Evolutionary conservation across 2,797 vertebrate genomes (phyloP), one percentile per base, ranked within the genome.

Genomic region (Apodemus agrarius): DNA sequence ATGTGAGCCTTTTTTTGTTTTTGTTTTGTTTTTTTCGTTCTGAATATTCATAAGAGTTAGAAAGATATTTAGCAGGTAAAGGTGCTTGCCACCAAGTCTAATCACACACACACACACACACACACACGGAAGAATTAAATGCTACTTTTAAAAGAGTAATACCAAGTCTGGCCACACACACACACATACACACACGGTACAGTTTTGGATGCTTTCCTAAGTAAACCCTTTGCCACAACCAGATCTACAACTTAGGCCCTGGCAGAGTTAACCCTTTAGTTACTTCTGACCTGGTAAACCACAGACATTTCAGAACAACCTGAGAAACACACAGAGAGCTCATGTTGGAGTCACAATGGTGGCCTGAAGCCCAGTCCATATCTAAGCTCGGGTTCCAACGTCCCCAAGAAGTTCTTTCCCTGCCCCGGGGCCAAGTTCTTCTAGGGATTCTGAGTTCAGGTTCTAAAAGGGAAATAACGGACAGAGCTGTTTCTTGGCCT

Each of bases 301-400:
- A 91, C 88, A 96, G 67, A 93, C 87, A 95, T 94, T 93, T 85
- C 93, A 81, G 57, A 69, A 87, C 63, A 69, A 34, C 82, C 93
- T 89, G 89, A 91, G 78, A 91, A 83, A 37, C 34, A 49, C 49
- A 40, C 59, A 79, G 40, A 46, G 52, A 24, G 24, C 29, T 34
- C 82, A n/a, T n/a, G 17, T 46, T n/a, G 72, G 19, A 75, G 49
- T 37, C 43, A 26, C 54, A 43, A 61, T 4, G 13, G 34, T 6
- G 29, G 6, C 65, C 37, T 31, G 26, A 49, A 29, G 57, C 57
- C 10, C 26, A 59, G 52, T 3, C 0, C 8, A 26, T 57, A 12
- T 43, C 85, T 81, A 31, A 34, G 31, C 4, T 14, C 6, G 16
- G 22, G 34, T 82, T 80, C 74, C 40, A 84, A 26, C 9, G 57